Evolutionary conservation across 2,797 vertebrate species (phyloP), one percentile per base, ranked within the genome.

Genomic region (Chrosomus eos): DNA sequence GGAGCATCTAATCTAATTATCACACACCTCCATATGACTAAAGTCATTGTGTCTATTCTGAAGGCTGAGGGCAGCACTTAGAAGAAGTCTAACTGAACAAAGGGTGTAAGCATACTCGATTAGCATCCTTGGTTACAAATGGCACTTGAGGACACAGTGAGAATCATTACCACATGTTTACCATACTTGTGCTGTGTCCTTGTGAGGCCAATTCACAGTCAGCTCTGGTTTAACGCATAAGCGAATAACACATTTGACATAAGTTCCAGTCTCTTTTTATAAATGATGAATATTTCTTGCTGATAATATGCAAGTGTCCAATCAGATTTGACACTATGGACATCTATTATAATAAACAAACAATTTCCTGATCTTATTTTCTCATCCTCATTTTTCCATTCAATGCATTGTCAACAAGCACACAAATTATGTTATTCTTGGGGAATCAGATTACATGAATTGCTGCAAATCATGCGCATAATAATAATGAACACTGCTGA

Each of bases 1-100:
- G 68, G 67, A 89, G 80, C 88, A 67, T 87, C 85, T 90, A 78
- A 89, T 85, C 81, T 74, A 82, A 87, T 88, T 88, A 81, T 79
- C 82, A 40, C 36, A 75, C 77, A 60, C 82, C 23, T 84, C 80
- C 45, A 75, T 58, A 67, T 71, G 70, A 87, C 84, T 88, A 88
- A 83, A 40, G 77, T 21, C 48, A 70, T 76, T 84, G 83, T 84
- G 76, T 83, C 67, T 43, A 36, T 90, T 76, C 31, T 86, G 51
- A 71, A 71, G 77, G 70, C 83, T 89, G 40, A 84, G 67, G 31
- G 88, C 45, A 55, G 80, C 67, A 55, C 55, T 78, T 73, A 33
- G 62, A 70, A 5, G 4, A 7, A 82, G 51, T 66, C 71, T 51
- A 66, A 36, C 75, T 71, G 82, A 71, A 79, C 53, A 87, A 81